Evolutionary conservation across 2,888 invertebrate species (phyloP), one percentile per base, ranked within the genome.

Genomic region (Meloe dianella): DNA sequence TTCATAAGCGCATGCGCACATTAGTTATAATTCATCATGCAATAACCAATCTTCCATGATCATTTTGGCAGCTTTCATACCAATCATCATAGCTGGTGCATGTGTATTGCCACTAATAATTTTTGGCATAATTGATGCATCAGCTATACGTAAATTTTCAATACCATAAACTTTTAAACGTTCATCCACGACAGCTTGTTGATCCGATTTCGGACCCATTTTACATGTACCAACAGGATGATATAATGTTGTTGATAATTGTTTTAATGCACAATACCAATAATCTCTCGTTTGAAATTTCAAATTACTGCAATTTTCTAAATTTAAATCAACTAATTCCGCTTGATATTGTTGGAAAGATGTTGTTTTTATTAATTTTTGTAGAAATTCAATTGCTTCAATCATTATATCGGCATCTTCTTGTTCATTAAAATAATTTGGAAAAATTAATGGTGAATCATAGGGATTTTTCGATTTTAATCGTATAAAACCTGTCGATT

Each of bases 41-140:
- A 74, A 27, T 17, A 29, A 20, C 78, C 79, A 83, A 27, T 80
- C 77, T 68, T 81, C 79, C 65, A 78, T 77, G 14, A 87, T 85
- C 67, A 86, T 82, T 60, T 85, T 85, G 0, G 83, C 82, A 1
- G 83, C 86, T 70, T 85, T 87, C 71, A 85, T 84, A 2, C 85
- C 87, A 24, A 87, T 85, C 81, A 82, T 81, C n/a, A 82, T 77
- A 1, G 76, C 65, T 0, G 82, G 74, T 3, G 87, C 88, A 79
- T 88, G 87, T 0, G 87, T 88, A 73, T 89, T 89, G 0, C 85
- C 89, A 61, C 87, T 85, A 0, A 86, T 82, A 41, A 89, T 91
- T 0, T 83, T 87, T 0, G 94, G 94, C 92, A 95, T 94, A 20
- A 95, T 86, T 73, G 93, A 93, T 0, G 90, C 92, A 79, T 95